Percentiles rank a stretch among this genome's conserved stretches.
Evolutionary conservation across 2,888 invertebrate genomes (phyloP).

Genomic region (Ophioninae sp.): DNA sequence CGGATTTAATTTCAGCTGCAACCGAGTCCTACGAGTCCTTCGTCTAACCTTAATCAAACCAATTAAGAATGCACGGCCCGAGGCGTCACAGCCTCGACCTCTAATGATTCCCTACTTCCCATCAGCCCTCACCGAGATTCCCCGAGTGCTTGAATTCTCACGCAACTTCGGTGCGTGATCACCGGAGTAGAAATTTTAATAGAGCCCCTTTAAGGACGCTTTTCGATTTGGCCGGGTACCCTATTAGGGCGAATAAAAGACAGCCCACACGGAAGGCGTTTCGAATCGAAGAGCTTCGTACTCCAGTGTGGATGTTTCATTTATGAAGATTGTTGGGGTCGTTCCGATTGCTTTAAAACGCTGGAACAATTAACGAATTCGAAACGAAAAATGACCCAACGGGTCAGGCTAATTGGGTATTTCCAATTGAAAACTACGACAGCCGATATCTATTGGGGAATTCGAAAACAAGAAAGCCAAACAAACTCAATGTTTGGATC

Average conservation of each 20-base stretch:
- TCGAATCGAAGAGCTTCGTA: no score
- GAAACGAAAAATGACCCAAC: not conserved
- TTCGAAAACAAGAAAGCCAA: not conserved
- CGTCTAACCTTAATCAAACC: conserved; percentile 57
- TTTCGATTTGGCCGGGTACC: not conserved
- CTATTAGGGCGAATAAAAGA: not conserved
- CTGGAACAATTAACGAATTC: no score
- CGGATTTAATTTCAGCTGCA: no score
- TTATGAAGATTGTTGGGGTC: no score
- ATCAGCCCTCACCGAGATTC: not conserved
- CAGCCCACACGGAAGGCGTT: not conserved
- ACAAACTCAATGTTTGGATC: not conserved
- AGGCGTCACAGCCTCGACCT: conserved; percentile 54
- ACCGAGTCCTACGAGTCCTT: conserved; percentile 17
- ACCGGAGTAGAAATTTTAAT: not conserved
- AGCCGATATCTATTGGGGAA: not conserved
- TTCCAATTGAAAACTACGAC: not conserved
- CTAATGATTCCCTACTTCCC: conserved; percentile 50
- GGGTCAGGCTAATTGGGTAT: not conserved
- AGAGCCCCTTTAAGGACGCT: not conserved
- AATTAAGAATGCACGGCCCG: conserved; percentile 56
- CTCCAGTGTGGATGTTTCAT: no score
- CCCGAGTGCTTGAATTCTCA: not conserved
- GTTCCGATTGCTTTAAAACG: no score
- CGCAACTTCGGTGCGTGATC: conserved; percentile 6